Percentiles rank a stretch among this genome's conserved stretches.
Conservation (phyloP, 2,113 vertebrate species). For the Anoura caudifer region DNA sequence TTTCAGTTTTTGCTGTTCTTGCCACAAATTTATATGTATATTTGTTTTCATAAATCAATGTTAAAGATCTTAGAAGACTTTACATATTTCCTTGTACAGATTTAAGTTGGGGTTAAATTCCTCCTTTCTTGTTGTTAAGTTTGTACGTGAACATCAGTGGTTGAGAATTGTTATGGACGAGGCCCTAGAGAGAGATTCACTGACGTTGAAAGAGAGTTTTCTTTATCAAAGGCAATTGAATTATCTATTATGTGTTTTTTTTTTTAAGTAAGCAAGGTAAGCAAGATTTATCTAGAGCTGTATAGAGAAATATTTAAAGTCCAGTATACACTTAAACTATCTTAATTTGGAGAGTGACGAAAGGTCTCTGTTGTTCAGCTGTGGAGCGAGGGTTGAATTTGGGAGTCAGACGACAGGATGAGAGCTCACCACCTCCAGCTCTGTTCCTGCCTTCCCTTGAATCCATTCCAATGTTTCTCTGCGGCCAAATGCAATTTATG, state of each 20-base stretch:
- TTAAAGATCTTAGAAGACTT: background rate
- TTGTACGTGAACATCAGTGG: background rate
- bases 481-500: background rate
- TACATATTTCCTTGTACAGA: background rate
- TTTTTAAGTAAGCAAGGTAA: background rate
- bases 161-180: background rate
- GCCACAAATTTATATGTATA: background rate
- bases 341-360: background rate
- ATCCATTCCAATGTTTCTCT: background rate
- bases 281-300: background rate
- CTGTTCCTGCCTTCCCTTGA: background rate
- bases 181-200: background rate
- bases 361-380: background rate
- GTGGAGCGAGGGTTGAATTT: background rate
- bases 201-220: background rate
- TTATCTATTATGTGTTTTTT: background rate
- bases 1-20: background rate
- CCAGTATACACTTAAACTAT: background rate
- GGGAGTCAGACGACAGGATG: background rate
- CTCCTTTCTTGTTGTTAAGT: background rate
- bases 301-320: background rate
- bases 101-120: background rate
- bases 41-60: background rate
- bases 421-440: background rate
- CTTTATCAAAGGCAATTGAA: background rate